A percentile compares a stretch with the other conserved stretches of the same genome.
These are phyloP conservation scores for Tringa solitaria DNA, from an alignment of 2,113 vertebrate genomes.

Conservation along the genomic window DNA sequence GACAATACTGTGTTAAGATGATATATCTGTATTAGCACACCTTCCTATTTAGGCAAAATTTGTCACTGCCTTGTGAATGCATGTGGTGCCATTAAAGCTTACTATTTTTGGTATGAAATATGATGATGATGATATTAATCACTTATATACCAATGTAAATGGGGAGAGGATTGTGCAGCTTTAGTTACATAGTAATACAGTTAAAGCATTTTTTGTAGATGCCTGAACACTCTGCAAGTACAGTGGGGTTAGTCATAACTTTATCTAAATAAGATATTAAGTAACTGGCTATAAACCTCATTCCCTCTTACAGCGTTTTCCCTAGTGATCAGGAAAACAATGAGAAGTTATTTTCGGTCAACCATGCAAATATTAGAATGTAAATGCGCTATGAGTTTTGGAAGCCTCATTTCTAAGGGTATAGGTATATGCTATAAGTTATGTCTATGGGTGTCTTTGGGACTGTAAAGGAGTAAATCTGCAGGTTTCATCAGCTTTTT, in stretches of 20 bases:
- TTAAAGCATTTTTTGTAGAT: not conserved
- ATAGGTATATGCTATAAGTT: not conserved
- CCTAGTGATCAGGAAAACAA: not conserved
- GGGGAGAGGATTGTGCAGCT: not conserved
- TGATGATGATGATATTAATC: not conserved
- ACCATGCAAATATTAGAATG: not conserved
- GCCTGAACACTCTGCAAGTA: not conserved
- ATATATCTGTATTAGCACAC: not conserved
- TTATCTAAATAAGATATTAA: conserved; percentile 15
- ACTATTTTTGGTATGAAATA: not conserved
- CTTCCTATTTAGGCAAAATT: not conserved
- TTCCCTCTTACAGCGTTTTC: not conserved
- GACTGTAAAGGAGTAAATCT: not conserved
- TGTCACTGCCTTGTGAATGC: not conserved
- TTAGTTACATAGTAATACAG: not conserved
- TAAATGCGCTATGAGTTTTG: not conserved
- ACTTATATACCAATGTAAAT: not conserved
- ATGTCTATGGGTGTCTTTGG: not conserved
- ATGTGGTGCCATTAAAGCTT: not conserved
- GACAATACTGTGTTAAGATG: not conserved
- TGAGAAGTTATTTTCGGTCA: not conserved
- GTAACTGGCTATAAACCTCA: not conserved
- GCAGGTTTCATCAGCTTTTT: not conserved
- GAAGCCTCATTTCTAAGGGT: not conserved
- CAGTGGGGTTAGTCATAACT: not conserved